These are phyloP conservation scores for Sialis lutaria DNA, from an alignment of 2,888 invertebrate genomes.

Conservation along the genomic window DNA sequence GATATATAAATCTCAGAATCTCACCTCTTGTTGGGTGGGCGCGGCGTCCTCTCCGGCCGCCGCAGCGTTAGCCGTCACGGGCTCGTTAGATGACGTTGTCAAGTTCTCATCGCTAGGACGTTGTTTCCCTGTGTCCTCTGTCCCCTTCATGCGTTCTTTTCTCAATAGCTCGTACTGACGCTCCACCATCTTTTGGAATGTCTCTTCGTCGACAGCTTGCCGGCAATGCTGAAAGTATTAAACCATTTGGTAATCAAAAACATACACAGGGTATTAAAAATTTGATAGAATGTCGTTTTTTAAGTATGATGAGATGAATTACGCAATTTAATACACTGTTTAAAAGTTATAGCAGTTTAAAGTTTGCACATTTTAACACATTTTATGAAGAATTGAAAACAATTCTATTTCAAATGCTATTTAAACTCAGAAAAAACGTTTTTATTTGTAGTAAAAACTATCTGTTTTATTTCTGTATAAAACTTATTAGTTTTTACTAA, in stretches of 20 bases:
- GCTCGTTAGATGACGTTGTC: constrained; percentile 19
- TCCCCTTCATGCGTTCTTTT: constrained; percentile 42
- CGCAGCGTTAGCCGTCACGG: constrained; percentile 12
- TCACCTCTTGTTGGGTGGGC: constrained; percentile 10
- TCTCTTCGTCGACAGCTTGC: constrained; percentile 84
- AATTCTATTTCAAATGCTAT: too few relatives aligned
- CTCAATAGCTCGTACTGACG: constrained; percentile 62
- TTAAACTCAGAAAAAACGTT: too few relatives aligned
- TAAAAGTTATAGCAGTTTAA: too few relatives aligned
- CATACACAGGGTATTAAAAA: too few relatives aligned
- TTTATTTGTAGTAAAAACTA: too few relatives aligned
- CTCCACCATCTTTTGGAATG: constrained; percentile 81
- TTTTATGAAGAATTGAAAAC: too few relatives aligned
- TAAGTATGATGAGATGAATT: background rate
- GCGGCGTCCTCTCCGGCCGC: constrained; percentile 4
- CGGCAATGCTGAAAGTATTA: constrained; percentile 63
- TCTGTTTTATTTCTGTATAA: too few relatives aligned
- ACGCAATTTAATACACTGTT: too few relatives aligned
- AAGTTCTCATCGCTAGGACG: constrained; percentile 28
- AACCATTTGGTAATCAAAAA: too few relatives aligned
- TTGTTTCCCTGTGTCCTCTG: constrained; percentile 28
- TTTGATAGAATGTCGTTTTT: too few relatives aligned
- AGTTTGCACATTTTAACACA: too few relatives aligned
- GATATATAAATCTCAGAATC: background rate
- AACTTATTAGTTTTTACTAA: too few relatives aligned